Base-by-base conservation (phyloP, 2,797 vertebrate genomes). In the Mus spretus region DNA sequence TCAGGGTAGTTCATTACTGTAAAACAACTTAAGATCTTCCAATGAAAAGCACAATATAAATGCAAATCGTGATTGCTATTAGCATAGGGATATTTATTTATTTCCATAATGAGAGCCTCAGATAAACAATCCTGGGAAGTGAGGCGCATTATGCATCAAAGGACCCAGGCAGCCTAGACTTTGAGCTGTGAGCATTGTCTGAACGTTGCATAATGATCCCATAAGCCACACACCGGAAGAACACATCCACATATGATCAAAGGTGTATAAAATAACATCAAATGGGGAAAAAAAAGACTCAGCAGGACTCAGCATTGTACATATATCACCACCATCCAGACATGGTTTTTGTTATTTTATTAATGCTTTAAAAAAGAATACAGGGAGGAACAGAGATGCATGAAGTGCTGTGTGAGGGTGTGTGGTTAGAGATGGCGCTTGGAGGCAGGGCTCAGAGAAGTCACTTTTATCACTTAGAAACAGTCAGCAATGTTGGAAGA, bases 11-110 rank as follows among this genome's bases (percentile, higher is more conserved):
- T 98, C 96, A 97, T 98, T 96, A 98, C 79, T 81, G 93, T 90
- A 93, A 96, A 97, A 86, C 96, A 96, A 96, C 95, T 97, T 95
- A 96, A 96, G 97, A 96, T 93, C 95, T 97, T 95, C 93, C 82
- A 83, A 94, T 88, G 91, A 90, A 93, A 96, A 94, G 91, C 96
- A 96, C 96, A 98, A 98, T 98, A 98, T 98, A 98, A 97, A 98
- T 98, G 98, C 98, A 98, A 98, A 98, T 98, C 37, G 94, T 91
- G 95, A 90, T 80, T 80, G 20, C 81, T 94, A 97, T 98, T 98
- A 98, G 97, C 98, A 98, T 96, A 96, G 91, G 95, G 87, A 93
- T 97, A 93, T 98, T 98, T 98, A 97, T 98, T 97, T 98, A 97
- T 98, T 96, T 97, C 96, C 96, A 80, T 96, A 97, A 97, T 97